Evolutionary conservation across 2,797 vertebrate genomes (phyloP).

Genomic region (Clamator glandarius): DNA sequence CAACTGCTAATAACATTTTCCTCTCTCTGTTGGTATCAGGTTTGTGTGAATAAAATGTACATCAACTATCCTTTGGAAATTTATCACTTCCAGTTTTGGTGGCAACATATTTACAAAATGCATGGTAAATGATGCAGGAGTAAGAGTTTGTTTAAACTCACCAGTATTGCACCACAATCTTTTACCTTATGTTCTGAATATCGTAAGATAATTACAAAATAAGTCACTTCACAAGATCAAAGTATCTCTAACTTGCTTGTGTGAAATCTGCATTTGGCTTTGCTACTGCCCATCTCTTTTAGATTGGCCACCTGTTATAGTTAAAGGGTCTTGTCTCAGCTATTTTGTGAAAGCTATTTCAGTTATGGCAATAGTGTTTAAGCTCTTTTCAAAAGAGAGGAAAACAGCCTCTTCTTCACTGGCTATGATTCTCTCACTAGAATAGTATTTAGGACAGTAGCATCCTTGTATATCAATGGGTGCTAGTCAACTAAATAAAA

Average conservation of each 20-base stretch:
- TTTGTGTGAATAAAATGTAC: conserved; percentile 24
- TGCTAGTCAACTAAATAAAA: not conserved
- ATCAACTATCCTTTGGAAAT: not conserved
- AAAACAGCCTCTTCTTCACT: not conserved
- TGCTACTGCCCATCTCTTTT: not conserved
- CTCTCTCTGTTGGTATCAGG: conserved; percentile 7
- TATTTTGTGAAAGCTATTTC: not conserved
- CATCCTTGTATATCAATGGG: not conserved
- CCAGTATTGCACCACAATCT: not conserved
- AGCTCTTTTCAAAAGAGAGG: not conserved
- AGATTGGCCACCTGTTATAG: not conserved
- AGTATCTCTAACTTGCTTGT: not conserved
- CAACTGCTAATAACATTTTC: conserved; percentile 3
- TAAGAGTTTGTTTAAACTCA: not conserved
- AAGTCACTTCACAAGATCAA: not conserved
- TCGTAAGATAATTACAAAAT: not conserved
- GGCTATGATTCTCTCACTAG: too few relatives aligned
- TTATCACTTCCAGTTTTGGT: not conserved
- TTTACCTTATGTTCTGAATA: not conserved
- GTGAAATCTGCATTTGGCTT: not conserved
- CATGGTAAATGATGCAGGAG: not conserved
- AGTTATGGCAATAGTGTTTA: not conserved
- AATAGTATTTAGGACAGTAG: not conserved
- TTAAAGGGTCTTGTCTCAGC: not conserved
- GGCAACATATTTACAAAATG: not conserved